These are phyloP conservation scores for Meiosimyza platycephala DNA, from an alignment of 2,888 invertebrate genomes.

Conservation along the genomic window DNA sequence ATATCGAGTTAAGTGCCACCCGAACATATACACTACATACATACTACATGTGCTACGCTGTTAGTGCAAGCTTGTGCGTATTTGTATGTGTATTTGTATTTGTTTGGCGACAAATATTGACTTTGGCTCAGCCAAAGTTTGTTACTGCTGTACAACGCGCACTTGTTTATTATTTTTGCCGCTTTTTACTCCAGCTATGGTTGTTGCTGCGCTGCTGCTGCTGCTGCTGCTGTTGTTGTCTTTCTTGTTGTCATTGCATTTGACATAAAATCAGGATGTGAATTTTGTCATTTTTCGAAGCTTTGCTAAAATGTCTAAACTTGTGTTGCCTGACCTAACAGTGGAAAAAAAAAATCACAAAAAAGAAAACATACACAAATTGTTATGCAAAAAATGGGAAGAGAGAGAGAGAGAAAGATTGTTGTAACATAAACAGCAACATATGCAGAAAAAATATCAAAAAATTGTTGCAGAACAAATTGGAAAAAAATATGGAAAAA, in stretches of 20 bases:
- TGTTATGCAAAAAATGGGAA: no score
- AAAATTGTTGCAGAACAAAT: no score
- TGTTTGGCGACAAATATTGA: constrained; percentile 18
- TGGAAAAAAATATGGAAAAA: no score
- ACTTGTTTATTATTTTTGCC: constrained; percentile 18
- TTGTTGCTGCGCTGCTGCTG: no score
- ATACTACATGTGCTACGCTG: no score
- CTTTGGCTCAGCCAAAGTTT: constrained; percentile 26
- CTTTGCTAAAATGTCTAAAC: constrained; percentile 29
- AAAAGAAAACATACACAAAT: no score
- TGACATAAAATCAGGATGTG: constrained; percentile 31
- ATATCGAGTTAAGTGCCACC: no score
- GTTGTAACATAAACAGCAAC: no score
- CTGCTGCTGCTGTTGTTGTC: neutral
- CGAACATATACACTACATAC: no score
- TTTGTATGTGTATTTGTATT: neutral
- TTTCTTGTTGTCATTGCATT: constrained; percentile 23
- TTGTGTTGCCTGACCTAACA: constrained; percentile 31
- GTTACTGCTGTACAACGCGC: neutral
- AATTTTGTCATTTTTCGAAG: constrained; percentile 30
- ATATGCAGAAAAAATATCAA: no score
- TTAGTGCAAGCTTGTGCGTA: neutral
- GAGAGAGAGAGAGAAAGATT: no score
- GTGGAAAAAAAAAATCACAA: neutral
- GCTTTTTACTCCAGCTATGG: neutral